Conservation (phyloP, 64 coral and sea anemone species). For the Acropora tenuis region DNA sequence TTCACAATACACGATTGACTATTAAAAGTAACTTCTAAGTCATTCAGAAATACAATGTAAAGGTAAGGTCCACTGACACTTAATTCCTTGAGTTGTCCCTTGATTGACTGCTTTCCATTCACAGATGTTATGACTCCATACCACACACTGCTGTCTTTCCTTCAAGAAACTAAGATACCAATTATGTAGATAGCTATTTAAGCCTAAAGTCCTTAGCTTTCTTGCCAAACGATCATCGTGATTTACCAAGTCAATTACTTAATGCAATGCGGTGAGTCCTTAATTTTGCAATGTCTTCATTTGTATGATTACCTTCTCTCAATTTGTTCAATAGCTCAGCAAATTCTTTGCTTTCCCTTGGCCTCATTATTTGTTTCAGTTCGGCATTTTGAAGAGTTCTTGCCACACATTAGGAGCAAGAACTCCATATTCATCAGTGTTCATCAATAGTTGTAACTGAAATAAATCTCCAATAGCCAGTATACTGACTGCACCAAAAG, state of each 20-base stretch:
- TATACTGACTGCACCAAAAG: slow-evolving; percentile 32
- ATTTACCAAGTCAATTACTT: not conserved
- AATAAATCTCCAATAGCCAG: slow-evolving; percentile 44
- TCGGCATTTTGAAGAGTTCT: slow-evolving; percentile 12
- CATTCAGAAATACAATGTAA: too few species aligned
- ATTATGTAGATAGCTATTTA: too few species aligned
- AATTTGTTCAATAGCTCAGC: not conserved
- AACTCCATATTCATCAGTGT: slow-evolving; percentile 36
- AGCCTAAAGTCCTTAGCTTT: too few species aligned
- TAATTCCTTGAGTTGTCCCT: too few species aligned
- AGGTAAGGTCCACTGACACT: too few species aligned
- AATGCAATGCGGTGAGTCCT: slow-evolving; percentile 16
- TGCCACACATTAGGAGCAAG: not conserved
- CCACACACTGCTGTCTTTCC: too few species aligned
- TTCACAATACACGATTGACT: too few species aligned
- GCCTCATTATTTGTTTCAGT: slow-evolving; percentile 46
- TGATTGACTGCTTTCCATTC: too few species aligned
- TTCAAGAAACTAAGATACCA: too few species aligned
- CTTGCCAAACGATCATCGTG: too few species aligned
- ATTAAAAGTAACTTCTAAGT: too few species aligned
- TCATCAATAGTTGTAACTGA: slow-evolving; percentile 18
- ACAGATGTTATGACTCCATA: too few species aligned
- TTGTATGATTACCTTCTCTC: slow-evolving; percentile 14
- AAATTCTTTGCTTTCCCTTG: slow-evolving; percentile 36
- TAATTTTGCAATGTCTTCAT: slow-evolving; percentile 52